Conservation (phyloP, 2,113 vertebrate genomes). For the Nothobranchius furzeri region DNA sequence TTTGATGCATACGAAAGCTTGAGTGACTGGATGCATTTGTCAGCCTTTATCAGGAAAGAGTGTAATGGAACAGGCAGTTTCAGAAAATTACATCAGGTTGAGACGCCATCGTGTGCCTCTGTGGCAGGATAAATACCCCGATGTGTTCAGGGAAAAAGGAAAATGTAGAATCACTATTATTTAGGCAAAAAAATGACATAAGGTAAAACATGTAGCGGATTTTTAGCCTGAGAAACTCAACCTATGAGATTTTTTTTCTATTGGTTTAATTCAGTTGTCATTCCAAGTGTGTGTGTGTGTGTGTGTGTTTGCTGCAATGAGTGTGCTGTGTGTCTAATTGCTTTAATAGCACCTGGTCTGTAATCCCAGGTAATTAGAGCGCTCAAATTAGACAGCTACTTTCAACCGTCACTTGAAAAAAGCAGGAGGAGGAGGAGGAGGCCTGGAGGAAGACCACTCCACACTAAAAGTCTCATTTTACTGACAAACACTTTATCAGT, state of each 20-base stretch:
- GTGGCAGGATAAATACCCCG: not conserved
- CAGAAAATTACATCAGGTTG: constrained; percentile 33
- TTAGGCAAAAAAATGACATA: not conserved
- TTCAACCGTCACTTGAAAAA: constrained; percentile 79
- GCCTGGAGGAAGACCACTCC: constrained; percentile 71
- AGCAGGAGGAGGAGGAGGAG: constrained; percentile 58
- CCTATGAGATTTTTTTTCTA: not conserved
- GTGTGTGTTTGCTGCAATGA: constrained; percentile 57
- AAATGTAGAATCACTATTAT: not conserved
- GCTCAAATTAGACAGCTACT: constrained; percentile 79
- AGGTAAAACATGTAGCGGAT: not conserved
- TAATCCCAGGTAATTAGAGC: constrained; percentile 82
- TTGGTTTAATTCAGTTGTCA: constrained; percentile 16
- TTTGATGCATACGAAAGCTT: constrained; percentile 51
- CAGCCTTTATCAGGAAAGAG: constrained; percentile 53
- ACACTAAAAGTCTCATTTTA: constrained; percentile 25
- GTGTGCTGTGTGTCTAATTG: constrained; percentile 79
- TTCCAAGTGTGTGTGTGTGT: constrained; percentile 22
- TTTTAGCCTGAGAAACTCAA: not conserved
- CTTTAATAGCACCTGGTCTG: constrained; percentile 82
- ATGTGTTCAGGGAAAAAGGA: not conserved
- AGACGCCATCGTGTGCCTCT: not conserved
- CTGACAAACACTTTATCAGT: not conserved
- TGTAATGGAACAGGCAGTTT: constrained; percentile 32
- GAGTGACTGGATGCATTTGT: constrained; percentile 35